Evolutionary conservation across 2,888 invertebrate genomes (phyloP).

Genomic region (Sussaba pulchella): DNA sequence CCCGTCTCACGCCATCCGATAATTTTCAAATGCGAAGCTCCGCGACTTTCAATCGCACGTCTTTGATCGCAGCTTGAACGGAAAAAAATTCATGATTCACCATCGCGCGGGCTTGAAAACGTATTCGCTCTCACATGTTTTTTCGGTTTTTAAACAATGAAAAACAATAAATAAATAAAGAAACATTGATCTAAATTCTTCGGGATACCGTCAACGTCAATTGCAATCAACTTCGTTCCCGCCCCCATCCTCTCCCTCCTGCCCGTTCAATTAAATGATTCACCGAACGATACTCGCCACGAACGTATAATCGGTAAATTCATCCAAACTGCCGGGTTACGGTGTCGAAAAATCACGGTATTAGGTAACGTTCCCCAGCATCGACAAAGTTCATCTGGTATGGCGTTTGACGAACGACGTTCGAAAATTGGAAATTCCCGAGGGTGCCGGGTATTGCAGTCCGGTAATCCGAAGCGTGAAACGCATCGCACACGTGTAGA

Average conservation of each 20-base stretch:
- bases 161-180: too few relatives aligned
- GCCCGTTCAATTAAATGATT: too few relatives aligned
- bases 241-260: too few relatives aligned
- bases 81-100: too few relatives aligned
- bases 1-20: background rate
- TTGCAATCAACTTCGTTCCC: too few relatives aligned
- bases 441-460: background rate
- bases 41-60: too few relatives aligned
- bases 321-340: background rate
- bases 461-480: constrained; percentile 20
- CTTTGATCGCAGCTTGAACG: too few relatives aligned
- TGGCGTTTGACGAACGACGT: background rate
- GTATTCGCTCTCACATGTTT: background rate
- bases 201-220: too few relatives aligned
- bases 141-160: too few relatives aligned
- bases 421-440: constrained; percentile 1
- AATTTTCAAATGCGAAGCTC: background rate
- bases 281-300: background rate
- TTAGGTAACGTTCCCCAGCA: background rate
- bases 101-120: too few relatives aligned
- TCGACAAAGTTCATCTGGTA: background rate
- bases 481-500: constrained; percentile 9
- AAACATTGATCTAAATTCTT: too few relatives aligned
- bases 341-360: constrained; percentile 14
- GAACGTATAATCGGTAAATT: background rate